Base-by-base conservation (phyloP, 2,113 vertebrate species). In the Naja naja region DNA sequence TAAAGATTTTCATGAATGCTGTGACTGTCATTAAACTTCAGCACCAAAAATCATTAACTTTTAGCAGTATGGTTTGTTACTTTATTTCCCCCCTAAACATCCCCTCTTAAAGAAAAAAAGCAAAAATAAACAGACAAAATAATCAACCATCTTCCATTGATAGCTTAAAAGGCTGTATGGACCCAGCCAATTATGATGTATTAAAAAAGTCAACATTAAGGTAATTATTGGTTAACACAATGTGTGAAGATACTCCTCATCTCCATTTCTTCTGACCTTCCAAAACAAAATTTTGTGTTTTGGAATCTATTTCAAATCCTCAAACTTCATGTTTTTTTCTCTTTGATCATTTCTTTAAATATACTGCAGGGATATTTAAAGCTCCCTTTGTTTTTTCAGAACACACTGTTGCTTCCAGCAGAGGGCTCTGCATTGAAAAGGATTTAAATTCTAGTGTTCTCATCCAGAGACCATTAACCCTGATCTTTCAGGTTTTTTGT, bases 381-480 rank as follows among this genome's bases (percentile, higher is more conserved):
- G 16, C 6, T n/a, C 7, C 12, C 49, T n/a, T 88, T 54, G 87
- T 0, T 34, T 90, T 49, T 0, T 5, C 0, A 0, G 47, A 18
- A 27, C 27, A 87, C 14, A 56, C 53, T 56, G 8, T 89, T 87
- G 0, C 8, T 56, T 18, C 97, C 97, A 88, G 93, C 92, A 97
- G 97, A 96, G 52, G 97, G 97, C 97, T 95, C 97, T 96, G 89
- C 34, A 39, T 8, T 81, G 34, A 43, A 81, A 60, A 81, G 43
- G 18, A 23, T 81, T 81, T 81, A 81, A 81, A 39, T 81, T 39
- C 74, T 22, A 43, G 34, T 43, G 34, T 81, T 81, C 34, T 81
- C 34, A 39, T 22, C 74, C 25, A 60, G 27, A 58, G 54, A 49
- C 39, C 27, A 47, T n/a, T 43, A 4, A 56, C 34, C 25, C 22